phyloP scores from a whole-genome alignment of 1,140 invertebrate species.

The Stegodyphus mimosarum region DNA sequence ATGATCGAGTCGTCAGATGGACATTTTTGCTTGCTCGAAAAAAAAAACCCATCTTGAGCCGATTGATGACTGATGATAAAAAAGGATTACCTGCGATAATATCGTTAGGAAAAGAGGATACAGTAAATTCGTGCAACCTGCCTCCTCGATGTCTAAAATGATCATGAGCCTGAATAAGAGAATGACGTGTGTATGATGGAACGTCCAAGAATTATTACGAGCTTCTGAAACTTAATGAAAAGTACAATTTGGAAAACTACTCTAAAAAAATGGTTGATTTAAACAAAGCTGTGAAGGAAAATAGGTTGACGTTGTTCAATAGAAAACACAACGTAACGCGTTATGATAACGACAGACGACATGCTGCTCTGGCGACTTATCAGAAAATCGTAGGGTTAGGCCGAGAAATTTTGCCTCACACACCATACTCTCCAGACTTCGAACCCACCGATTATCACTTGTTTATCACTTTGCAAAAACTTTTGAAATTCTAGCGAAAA shows the following conservation, averaged over 20 bases:
- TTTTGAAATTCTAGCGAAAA: too few species aligned
- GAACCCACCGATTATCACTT: too few species aligned
- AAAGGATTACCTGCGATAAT: conserved; percentile 62
- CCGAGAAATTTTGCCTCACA: too few species aligned
- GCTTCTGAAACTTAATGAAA: too few species aligned
- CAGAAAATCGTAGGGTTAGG: too few species aligned
- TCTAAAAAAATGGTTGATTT: not conserved
- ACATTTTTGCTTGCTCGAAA: conserved; percentile 1
- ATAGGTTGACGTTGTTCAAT: too few species aligned
- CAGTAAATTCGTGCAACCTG: not conserved
- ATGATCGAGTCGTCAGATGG: not conserved
- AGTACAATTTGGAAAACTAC: not conserved
- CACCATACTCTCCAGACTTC: too few species aligned
- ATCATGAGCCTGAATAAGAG: conserved; percentile 14
- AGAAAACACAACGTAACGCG: too few species aligned
- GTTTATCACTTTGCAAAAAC: too few species aligned
- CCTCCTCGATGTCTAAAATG: not conserved
- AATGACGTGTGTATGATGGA: conserved; percentile 12
- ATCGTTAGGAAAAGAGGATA: conserved; percentile 61
- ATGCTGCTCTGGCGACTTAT: too few species aligned
- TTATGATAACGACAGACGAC: too few species aligned
- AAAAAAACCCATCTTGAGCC: conserved; percentile 56
- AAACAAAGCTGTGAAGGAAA: not conserved
- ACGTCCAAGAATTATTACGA: not conserved
- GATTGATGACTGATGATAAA: conserved; percentile 64